These are phyloP conservation scores for Cotesia vestalis DNA, from an alignment of 1,140 invertebrate species.

Conservation along the genomic window DNA sequence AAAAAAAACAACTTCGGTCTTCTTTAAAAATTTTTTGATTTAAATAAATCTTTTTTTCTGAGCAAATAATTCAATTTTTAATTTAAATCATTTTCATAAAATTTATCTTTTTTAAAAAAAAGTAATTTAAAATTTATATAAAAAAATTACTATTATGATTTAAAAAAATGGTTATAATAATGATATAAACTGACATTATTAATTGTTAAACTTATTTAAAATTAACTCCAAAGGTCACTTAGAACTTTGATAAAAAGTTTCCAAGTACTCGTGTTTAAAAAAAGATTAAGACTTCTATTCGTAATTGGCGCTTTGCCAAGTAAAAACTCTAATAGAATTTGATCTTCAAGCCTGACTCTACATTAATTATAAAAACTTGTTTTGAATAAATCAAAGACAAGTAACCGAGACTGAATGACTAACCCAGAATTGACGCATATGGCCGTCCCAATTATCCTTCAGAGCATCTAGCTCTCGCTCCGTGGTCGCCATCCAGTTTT, in stretches of 20 bases:
- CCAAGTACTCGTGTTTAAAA: conserved; percentile 12
- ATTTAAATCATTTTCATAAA: no score
- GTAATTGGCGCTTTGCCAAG: conserved; percentile 35
- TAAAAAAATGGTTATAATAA: no score
- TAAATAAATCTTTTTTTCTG: no score
- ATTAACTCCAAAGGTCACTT: conserved; percentile 17
- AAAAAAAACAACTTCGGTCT: no score
- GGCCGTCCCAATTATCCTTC: conserved; percentile 69
- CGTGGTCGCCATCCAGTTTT: conserved; percentile 77
- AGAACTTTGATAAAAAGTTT: conserved; percentile 28
- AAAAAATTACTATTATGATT: no score
- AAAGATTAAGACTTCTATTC: conserved; percentile 30
- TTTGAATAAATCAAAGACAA: no score
- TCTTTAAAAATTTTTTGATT: no score
- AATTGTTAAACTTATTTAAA: not conserved
- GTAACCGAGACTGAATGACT: conserved; percentile 19
- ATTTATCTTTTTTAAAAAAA: no score
- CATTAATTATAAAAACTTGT: not conserved
- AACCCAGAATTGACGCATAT: conserved; percentile 84
- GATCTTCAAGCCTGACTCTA: conserved; percentile 13
- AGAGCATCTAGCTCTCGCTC: conserved; percentile 72
- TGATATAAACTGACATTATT: not conserved
- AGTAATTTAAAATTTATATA: no score
- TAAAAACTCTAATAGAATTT: conserved; percentile 31
- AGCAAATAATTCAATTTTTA: no score